Base-by-base conservation (phyloP, 2,888 invertebrate genomes). In the Tachina fera region DNA sequence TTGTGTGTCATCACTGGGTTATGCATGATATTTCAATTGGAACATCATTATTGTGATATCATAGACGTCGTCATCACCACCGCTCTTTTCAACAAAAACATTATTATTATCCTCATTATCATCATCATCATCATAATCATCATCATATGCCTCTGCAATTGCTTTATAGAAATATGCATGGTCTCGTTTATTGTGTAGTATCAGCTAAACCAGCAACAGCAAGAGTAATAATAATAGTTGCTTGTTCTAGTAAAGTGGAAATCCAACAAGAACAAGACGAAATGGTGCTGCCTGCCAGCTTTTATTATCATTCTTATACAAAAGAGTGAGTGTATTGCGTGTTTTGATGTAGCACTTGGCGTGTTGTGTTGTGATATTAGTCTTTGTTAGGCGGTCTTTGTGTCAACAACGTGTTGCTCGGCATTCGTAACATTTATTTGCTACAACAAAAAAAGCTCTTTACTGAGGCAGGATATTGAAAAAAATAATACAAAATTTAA, bases 391-490 rank as follows among this genome's bases (percentile, higher is more conserved):
- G 89, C 91, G 90, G 90, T 90, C 91, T 91, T 90, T 91, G 91
- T 91, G 90, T 91, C 90, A 91, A 91, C 91, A 91, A 91, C 91
- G 91, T 91, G 91, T 91, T 90, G 91, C 91, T 89, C 88, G 82
- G 83, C 63, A 82, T 79, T 63, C 65, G 67, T 84, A 53, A 56
- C 41, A 72, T 70, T 72, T 75, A 76, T 60, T 51, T 16, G 70
- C 41, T 76, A 56, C 41, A 80, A 75, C 77, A 68, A 83, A 82
- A 72, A 78, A 61, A 68, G 65, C n/a, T 65, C 9, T 47, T 79
- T 9, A 14, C 56, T 61, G 41, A 68, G 56, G 4, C 31, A 68
- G 81, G 75, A 81, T 81, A 68, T 60, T 67, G 11, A 51, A 49
- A 51, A 60, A 51, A 56, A 68, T 31, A 47, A 19, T 19, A 67